Percentiles rank a stretch among this genome's conserved stretches.
These are phyloP conservation scores for Mechanitis messenoides DNA, from an alignment of 2,888 invertebrate genomes.

Conservation along the genomic window DNA sequence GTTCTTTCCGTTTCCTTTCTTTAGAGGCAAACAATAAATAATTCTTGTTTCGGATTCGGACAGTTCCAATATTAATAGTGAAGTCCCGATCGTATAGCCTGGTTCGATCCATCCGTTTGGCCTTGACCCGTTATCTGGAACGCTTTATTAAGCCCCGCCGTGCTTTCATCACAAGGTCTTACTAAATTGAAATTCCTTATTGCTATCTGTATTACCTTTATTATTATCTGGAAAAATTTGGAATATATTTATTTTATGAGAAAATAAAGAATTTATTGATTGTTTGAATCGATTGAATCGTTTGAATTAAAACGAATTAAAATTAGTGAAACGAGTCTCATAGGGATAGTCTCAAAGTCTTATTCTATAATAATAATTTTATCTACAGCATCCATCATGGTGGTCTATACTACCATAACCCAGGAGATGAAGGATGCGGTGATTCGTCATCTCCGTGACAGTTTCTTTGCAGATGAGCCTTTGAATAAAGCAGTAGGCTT, in stretches of 20 bases:
- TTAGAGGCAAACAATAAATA: too few relatives aligned
- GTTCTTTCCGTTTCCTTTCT: too few relatives aligned
- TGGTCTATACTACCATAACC: constrained; percentile 54
- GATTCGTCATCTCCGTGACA: constrained; percentile 82
- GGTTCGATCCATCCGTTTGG: constrained; percentile 28
- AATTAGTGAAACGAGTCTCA: too few relatives aligned
- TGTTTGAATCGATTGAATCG: too few relatives aligned
- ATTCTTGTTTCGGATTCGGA: too few relatives aligned
- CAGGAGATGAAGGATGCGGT: constrained; percentile 75
- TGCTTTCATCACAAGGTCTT: constrained; percentile 27
- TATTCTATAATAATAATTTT: not conserved
- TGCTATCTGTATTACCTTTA: constrained; percentile 29
- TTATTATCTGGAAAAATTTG: constrained; percentile 18
- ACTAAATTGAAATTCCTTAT: constrained; percentile 34
- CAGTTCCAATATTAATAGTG: constrained; percentile 11
- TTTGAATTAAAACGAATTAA: too few relatives aligned
- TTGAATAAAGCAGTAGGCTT: constrained; percentile 86
- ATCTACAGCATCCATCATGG: constrained; percentile 38
- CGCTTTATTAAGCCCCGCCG: constrained; percentile 27
- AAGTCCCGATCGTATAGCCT: constrained; percentile 12
- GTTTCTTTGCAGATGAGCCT: constrained; percentile 90
- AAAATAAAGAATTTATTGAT: too few relatives aligned
- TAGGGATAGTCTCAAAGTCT: too few relatives aligned
- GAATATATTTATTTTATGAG: too few relatives aligned
- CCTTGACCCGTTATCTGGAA: constrained; percentile 31